Evolutionary conservation across 2,113 vertebrate species (phyloP).

Genomic region (Amblyornis subalaris): DNA sequence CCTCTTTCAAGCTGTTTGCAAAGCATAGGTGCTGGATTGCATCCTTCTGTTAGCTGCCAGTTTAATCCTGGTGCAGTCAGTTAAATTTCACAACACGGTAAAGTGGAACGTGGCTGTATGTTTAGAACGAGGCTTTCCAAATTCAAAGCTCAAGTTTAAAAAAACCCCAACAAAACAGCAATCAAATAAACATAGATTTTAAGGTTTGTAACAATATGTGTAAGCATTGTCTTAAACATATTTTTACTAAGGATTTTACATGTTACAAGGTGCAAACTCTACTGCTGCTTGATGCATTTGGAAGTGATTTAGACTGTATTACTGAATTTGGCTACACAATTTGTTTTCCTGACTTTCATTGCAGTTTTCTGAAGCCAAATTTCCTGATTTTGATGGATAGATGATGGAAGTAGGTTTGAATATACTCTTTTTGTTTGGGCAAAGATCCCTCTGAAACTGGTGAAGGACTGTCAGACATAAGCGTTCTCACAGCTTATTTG

Average conservation of each 20-base stretch:
- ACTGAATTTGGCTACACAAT: background rate
- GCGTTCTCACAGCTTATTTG: background rate
- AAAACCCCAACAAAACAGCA: accelerated
- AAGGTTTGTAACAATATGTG: background rate
- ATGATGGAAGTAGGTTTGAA: background rate
- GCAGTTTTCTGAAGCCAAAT: background rate
- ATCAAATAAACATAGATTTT: background rate
- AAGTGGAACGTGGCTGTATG: background rate
- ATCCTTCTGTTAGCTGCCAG: background rate
- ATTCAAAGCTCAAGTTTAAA: background rate
- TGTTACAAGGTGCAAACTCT: accelerated
- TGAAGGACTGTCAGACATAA: background rate
- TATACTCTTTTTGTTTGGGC: background rate
- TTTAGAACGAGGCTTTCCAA: background rate
- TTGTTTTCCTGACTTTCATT: background rate
- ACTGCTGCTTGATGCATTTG: background rate
- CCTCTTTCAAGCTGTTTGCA: background rate
- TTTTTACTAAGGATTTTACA: background rate
- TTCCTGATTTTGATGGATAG: background rate
- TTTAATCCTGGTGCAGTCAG: background rate
- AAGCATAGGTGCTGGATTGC: background rate
- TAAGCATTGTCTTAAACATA: background rate
- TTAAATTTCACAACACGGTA: background rate
- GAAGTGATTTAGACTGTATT: background rate
- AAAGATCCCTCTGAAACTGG: background rate